Evolutionary conservation across 1,140 invertebrate species (phyloP), one percentile per base, ranked within the genome.

Genomic region (Stegodyphus mimosarum): DNA sequence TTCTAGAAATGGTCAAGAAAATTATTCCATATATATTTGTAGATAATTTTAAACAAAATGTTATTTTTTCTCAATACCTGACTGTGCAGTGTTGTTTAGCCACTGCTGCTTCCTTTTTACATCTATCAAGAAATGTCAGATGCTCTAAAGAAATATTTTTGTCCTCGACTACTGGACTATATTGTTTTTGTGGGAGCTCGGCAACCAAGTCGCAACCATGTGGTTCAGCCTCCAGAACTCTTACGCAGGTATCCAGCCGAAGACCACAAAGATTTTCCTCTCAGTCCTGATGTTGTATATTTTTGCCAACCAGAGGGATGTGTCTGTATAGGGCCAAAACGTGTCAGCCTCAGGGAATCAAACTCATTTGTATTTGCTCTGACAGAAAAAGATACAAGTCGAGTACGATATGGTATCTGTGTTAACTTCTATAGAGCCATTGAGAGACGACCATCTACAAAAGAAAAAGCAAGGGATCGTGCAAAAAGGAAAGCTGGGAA

Each of bases 251-350:
- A 99, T 91, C 98, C 98, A 0, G 93, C 96, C 7, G 96, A 98
- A 87, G 98, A 99, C 91, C 98, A 99, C 91, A 90, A 91, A 90
- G 99, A 99, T 91, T 99, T 99, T 91, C 95, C 96, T 1, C 91
- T 99, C 86, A 97, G 98, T 1, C 91, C 97, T 88, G 98, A 99
- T 91, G 98, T 99, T 93, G 97, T 99, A 7, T 99, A 98, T 90
- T 99, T 99, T 91, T 99, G 99, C 90, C 99, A 99, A 91, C 99
- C 99, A 0, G 99, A 99, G 92, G 98, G 98, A 72, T 99, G 98
- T 89, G 94, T 96, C 80, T 97, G 94, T 87, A 95, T 97, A 69
- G 97, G 96, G 49, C 96, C 95, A 5, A 94, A 95, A 89, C 93
- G 95, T 87, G 95, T 95, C 69, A 95, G 95, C 69, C 91, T 95